Base-by-base conservation (phyloP, 1,140 invertebrate genomes). In the Lasioglossum baleicum region DNA sequence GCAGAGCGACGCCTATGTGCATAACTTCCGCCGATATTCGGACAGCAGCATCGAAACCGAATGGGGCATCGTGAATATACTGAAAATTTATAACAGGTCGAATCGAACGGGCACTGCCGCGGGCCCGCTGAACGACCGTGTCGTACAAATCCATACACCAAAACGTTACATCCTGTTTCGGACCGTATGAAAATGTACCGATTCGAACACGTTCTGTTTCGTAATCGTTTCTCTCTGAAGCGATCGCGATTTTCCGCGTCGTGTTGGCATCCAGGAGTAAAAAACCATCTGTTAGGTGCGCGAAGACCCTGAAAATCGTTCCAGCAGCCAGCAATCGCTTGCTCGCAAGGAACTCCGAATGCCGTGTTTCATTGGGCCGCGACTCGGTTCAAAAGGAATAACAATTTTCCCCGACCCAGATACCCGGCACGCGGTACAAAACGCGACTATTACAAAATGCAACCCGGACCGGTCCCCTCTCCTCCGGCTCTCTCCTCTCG, bases 321-420 rank as follows among this genome's bases (percentile, higher is more conserved):
- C 31, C 60, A 0, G 8, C 60, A 13, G 6, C 17, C 61, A 17
- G 20, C 48, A 58, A n/a, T 15, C 10, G 42, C 10, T 3, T 42
- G 13, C 17, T 2, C 56, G 51, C 31, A n/a, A 35, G 20, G 10
- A 31, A 40, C 44, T 15, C 8, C 66, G 6, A 68, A 75, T 51
- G 53, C 64, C 2, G 20, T 26, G 26, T 63, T n/a, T 7, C 69
- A 51, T 66, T 60, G 35, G 61, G 77, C 68, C 68, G n/a, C 35
- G 35, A 53, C 35, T 13, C 35, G 73, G 82, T 79, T 85, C 83
- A 79, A 78, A 75, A 70, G 67, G 40, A 75, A 82, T 85, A 82
- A 84, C 81, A 85, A 82, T 85, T 65, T 75, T 35, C 31, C 42
- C 42, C 65, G 83, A 84, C 80, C 83, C 31, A 82, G 73, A 84